These are phyloP conservation scores for Alsophila aescularia DNA, from an alignment of 2,888 invertebrate species.

Conservation along the genomic window DNA sequence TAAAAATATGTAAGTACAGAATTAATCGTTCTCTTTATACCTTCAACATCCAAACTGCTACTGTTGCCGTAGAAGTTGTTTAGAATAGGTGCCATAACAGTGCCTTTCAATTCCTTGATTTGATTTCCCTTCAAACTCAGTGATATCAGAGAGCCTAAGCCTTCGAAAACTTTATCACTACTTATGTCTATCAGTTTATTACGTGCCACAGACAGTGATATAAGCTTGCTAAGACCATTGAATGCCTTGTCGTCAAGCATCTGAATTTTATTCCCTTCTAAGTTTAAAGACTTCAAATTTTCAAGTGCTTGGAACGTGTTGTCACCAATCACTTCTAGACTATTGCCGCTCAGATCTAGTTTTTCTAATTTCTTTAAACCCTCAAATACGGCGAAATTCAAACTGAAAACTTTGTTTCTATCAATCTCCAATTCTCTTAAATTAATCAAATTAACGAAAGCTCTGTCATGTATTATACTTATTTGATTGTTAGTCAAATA, in stretches of 20 bases:
- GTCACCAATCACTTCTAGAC: conserved; percentile 90
- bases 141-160: conserved; percentile 53
- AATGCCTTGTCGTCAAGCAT: conserved; percentile 77
- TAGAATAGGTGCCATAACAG: conserved; percentile 65
- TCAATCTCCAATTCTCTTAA: conserved; percentile 91
- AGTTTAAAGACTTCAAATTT: conserved; percentile 61
- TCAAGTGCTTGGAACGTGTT: conserved; percentile 85
- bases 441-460: conserved; percentile 88
- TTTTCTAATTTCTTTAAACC: conserved; percentile 88
- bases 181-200: conserved; percentile 65
- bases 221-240: conserved; percentile 60
- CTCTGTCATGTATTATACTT: conserved; percentile 92
- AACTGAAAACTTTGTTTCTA: conserved; percentile 87
- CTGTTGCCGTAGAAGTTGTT: conserved; percentile 59
- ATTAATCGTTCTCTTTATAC: conserved; percentile 39
- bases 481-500: conserved; percentile 93
- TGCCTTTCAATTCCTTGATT: conserved; percentile 57
- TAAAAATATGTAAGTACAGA: too few species aligned
- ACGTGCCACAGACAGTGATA: conserved; percentile 62
- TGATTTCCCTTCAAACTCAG: conserved; percentile 69
- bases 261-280: conserved; percentile 74
- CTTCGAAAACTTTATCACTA: conserved; percentile 62
- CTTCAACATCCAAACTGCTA: conserved; percentile 70
- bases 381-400: conserved; percentile 90
- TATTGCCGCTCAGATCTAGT: conserved; percentile 89